phyloP scores from a whole-genome alignment of 1,140 invertebrate species.

The Scaptomyza graminum region DNA sequence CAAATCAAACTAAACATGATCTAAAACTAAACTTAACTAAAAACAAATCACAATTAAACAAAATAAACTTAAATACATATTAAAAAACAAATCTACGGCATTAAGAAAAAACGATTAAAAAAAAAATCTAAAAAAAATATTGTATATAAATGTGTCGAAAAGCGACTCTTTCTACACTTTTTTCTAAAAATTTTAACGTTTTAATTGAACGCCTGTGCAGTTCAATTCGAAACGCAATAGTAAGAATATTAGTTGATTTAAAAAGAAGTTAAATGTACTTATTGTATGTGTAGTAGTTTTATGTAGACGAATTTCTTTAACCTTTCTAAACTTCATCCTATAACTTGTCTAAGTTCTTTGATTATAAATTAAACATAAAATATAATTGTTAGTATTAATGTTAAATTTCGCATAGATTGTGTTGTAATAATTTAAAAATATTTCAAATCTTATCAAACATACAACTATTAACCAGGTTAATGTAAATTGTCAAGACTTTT shows the following conservation, averaged over 20 bases:
- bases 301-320: slow-evolving; percentile 23
- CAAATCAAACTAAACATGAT: slow-evolving; percentile 70
- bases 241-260: slow-evolving; percentile 16
- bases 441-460: slow-evolving; percentile 2
- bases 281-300: slow-evolving; percentile 3
- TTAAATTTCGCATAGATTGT: slow-evolving; percentile 16
- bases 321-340: not conserved
- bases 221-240: slow-evolving; percentile 28
- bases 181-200: slow-evolving; percentile 41
- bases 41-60: slow-evolving; percentile 30
- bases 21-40: slow-evolving; percentile 47
- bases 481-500: slow-evolving; percentile 36
- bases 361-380: not conserved
- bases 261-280: slow-evolving; percentile 15
- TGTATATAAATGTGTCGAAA: slow-evolving; percentile 68
- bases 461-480: not conserved
- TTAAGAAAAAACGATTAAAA: slow-evolving; percentile 20
- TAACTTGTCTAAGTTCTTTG: not conserved
- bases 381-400: not conserved
- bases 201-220: slow-evolving; percentile 15
- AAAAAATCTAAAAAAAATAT: slow-evolving; percentile 25
- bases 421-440: not conserved
- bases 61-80: slow-evolving; percentile 44
- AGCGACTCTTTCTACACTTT: slow-evolving; percentile 42
- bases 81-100: slow-evolving; percentile 43